Evolutionary conservation across 1,140 invertebrate species (phyloP), one percentile per base, ranked within the genome.

Genomic region (Chionoecetes opilio): DNA sequence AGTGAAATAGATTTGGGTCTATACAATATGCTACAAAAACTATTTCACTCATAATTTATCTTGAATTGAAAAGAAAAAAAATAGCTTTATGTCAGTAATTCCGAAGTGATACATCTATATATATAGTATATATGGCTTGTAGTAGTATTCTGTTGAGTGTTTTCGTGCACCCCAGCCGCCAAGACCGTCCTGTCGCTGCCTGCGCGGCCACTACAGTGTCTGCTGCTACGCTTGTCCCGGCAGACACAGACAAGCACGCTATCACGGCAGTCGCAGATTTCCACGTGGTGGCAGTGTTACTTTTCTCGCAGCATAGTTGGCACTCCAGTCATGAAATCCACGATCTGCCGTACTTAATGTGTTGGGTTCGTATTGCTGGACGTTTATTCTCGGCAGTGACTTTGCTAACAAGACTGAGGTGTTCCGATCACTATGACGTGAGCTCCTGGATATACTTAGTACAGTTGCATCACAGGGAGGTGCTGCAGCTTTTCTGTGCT

Each of bases 131-230:
- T 29, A 11, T 46, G 41, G n/a, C 63, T 75, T 75, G 5, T 63
- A 63, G 53, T 6, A 75, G 26, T 21, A 75, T n/a, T 75, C 6
- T 21, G 21, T 8, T 75, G 84, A 86, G 26, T 11, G 32, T 32
- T 32, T 34, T 34, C 63, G n/a, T 91, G 31, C 89, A 91, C 89
- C 89, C 89, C 89, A 91, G 89, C 89, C 38, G 46, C 89, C 89
- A 91, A 63, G 35, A 35, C 91, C n/a, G 31, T 82, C 63, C 9
- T 38, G 93, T 53, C 86, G 82, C 41, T 86, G 93, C 82, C 88
- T 46, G 53, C 84, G 41, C 88, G 85, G 63, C 82, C 26, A 86
- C 94, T 95, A 95, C 94, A 95, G 94, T 87, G 94, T 92, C 91
- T 95, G 94, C 75, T 95, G 94, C 94, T 95, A 95, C 90, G 46